phyloP scores from a whole-genome alignment of 2,888 invertebrate genomes.

The Augochlorella aurata region DNA sequence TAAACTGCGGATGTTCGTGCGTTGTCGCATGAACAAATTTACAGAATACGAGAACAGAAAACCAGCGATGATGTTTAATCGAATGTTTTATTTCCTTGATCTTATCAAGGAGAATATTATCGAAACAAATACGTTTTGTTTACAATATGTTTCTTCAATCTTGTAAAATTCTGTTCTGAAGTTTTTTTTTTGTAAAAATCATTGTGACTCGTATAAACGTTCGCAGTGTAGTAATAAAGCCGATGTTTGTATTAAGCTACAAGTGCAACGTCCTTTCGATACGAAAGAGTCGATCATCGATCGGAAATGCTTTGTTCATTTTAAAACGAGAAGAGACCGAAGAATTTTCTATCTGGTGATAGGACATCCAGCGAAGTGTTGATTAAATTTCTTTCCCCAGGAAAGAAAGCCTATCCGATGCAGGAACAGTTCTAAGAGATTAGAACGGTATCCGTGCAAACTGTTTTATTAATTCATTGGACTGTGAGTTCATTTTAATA shows the following conservation, averaged over 20 bases:
- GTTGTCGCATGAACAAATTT: background rate
- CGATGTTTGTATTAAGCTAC: slow-evolving; percentile 40
- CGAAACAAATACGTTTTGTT: background rate
- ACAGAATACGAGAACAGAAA: background rate
- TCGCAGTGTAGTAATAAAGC: slow-evolving; percentile 16
- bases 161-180: background rate
- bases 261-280: slow-evolving; percentile 49
- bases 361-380: slow-evolving; percentile 16
- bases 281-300: slow-evolving; percentile 16
- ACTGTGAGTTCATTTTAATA: background rate
- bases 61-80: background rate
- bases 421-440: slow-evolving; percentile 61
- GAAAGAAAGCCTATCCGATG: slow-evolving; percentile 12
- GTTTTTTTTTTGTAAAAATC: background rate
- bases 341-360: background rate
- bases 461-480: background rate
- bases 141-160: background rate
- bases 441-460: slow-evolving; percentile 44
- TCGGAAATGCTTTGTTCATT: slow-evolving; percentile 10
- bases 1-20: slow-evolving; percentile 1
- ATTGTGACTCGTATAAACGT: background rate
- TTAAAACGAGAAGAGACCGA: background rate
- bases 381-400: slow-evolving; percentile 9
- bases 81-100: background rate
- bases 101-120: background rate